Evolutionary conservation across 2,888 invertebrate genomes (phyloP).

Genomic region (Coelogynopora nodosa): DNA sequence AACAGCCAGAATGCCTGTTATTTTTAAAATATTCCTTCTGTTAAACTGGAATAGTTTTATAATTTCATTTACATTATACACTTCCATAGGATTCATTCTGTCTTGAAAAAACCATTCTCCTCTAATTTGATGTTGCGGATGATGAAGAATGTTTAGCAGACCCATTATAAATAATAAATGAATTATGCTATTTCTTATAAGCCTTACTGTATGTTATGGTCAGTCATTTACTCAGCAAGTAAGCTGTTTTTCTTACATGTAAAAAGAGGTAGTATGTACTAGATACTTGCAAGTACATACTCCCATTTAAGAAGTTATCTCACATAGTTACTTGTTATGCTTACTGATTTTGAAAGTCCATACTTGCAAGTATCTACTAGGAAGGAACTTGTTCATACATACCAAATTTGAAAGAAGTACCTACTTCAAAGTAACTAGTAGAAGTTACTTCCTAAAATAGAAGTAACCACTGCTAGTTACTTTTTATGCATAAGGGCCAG

Average conservation of each 20-base stretch:
- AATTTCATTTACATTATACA: neutral
- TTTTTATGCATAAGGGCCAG: neutral
- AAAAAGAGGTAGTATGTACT: neutral
- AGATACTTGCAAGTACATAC: neutral
- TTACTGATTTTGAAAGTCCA: neutral
- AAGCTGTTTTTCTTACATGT: neutral
- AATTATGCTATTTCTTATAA: neutral
- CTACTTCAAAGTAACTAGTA: neutral
- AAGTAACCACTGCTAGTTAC: neutral
- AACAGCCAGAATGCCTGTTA: neutral
- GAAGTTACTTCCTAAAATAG: neutral
- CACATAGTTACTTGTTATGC: neutral
- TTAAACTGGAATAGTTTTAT: neutral
- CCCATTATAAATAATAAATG: neutral
- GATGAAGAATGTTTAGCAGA: neutral
- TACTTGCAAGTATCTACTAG: neutral
- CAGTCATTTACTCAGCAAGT: too few relatives aligned
- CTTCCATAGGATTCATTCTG: neutral
- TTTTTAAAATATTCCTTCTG: neutral
- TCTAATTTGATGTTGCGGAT: neutral
- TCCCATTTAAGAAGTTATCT: neutral
- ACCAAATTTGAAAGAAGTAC: neutral
- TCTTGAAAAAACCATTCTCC: neutral
- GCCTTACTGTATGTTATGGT: too few relatives aligned
- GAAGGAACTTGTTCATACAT: neutral